Percentiles rank a stretch among this genome's conserved stretches.
phyloP scores from a whole-genome alignment of 2,888 invertebrate genomes.

The Drosophila nigritarsus region DNA sequence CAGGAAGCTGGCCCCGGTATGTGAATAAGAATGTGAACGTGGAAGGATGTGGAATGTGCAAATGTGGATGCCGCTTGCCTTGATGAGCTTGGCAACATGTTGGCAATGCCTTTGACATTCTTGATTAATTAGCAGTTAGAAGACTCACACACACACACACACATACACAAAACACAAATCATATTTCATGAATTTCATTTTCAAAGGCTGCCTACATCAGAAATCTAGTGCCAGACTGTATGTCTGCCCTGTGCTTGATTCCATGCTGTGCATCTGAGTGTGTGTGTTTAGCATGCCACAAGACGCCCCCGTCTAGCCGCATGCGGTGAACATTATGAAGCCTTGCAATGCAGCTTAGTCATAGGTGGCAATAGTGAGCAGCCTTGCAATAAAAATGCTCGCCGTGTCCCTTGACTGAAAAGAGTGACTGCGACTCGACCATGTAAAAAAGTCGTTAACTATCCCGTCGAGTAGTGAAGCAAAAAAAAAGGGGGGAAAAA shows the following conservation, averaged over 20 bases:
- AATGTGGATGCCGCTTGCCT: constrained; percentile 12
- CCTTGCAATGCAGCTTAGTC: constrained; percentile 64
- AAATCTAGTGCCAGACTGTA: constrained; percentile 17
- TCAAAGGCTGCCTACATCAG: constrained; percentile 16
- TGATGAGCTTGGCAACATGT: constrained; percentile 46
- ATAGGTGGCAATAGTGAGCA: constrained; percentile 11
- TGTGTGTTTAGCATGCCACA: constrained; percentile 27
- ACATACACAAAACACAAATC: constrained; percentile 29
- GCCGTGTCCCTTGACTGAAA: constrained; percentile 27
- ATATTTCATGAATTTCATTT: constrained; percentile 53
- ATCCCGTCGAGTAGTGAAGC: constrained; percentile 8
- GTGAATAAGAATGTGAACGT: constrained; percentile 19
- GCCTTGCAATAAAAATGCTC: constrained; percentile 34
- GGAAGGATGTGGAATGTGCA: constrained; percentile 10
- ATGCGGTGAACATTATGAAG: constrained; percentile 75
- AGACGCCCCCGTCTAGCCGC: constrained; percentile 35
- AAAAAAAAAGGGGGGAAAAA: neutral
- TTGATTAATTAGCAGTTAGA: constrained; percentile 57
- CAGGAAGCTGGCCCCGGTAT: constrained; percentile 34
- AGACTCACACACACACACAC: neutral
- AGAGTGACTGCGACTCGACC: constrained; percentile 22
- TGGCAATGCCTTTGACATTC: constrained; percentile 56
- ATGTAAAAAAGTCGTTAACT: constrained; percentile 40
- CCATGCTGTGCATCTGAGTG: constrained; percentile 5
- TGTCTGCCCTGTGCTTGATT: constrained; percentile 1